Base-by-base conservation (phyloP, 2,113 vertebrate genomes). In the Craseonycteris thonglongyai region DNA sequence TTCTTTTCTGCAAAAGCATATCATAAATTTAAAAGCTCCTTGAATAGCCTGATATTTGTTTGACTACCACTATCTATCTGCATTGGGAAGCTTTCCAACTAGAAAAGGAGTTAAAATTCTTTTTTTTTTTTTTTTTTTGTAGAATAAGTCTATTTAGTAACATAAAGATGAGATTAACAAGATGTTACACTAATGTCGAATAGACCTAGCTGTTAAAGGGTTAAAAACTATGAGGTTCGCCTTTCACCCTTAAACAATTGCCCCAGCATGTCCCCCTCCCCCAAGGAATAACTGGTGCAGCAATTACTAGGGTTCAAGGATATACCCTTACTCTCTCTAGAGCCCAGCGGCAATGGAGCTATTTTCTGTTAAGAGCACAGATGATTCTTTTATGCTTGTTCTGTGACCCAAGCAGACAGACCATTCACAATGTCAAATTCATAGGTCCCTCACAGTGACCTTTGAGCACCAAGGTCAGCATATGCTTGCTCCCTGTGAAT, bases 401-500 rank as follows among this genome's bases (percentile, higher is more conserved):
- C 97, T 90, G 7, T 96, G 94, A 98, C 96, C 97, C 96, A 80
- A 75, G 82, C 68, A 96, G 93, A 95, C 95, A 95, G 79, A 78
- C 94, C 79, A 93, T 75, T 96, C 90, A 93, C 92, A 97, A 88
- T 88, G 96, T 96, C 96, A 80, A 96, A 96, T 96, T 96, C 74
- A 51, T 59, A 79, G 87, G 56, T 86, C 72, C 59, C 35, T n/a
- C 38, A 88, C 81, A 90, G 95, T 92, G 97, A 97, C 96, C 95
- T 98, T 59, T 84, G 89, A 91, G 75, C 83, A 7, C 28, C 76
- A 92, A 84, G 95, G 96, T 93, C 92, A 80, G 94, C 66, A 61
- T 38, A 45, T 78, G 94, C 95, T 87, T 95, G 97, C 82, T 93
- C 24, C 93, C 95, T 59, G 58, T 97, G 97, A 98, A 98, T 97